A percentile compares a stretch with the other conserved stretches of the same genome.
phyloP scores from a whole-genome alignment of 2,797 vertebrate genomes.

The Nyctibius grandis region DNA sequence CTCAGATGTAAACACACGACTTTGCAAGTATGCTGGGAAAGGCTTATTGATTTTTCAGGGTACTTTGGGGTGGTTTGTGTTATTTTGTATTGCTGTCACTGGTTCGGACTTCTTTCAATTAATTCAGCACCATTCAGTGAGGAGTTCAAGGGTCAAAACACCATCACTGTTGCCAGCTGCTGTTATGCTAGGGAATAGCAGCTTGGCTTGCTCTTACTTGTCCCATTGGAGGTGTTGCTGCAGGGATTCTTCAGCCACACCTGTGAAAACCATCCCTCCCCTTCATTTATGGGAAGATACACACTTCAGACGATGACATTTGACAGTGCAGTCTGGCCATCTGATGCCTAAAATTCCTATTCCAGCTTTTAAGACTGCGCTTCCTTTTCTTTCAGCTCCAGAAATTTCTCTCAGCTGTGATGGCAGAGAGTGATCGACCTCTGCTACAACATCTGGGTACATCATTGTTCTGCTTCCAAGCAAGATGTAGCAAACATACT shows the following conservation, averaged over 20 bases:
- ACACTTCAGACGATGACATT: rapidly evolving
- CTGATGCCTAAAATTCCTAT: neutral
- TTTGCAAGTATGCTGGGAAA: neutral
- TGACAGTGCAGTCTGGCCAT: neutral
- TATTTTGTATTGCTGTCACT: neutral
- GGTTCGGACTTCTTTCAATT: neutral
- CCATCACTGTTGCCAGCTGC: neutral
- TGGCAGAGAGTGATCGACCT: neutral
- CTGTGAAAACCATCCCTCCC: neutral
- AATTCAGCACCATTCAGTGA: neutral
- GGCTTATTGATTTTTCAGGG: neutral
- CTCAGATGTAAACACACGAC: neutral
- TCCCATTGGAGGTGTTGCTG: neutral
- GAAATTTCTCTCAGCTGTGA: neutral
- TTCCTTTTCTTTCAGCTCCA: neutral
- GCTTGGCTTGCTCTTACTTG: neutral
- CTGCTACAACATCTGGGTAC: neutral
- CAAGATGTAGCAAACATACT: neutral
- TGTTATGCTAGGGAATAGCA: neutral
- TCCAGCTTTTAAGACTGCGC: neutral
- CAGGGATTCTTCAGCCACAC: neutral
- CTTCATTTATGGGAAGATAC: neutral
- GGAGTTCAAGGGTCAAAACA: neutral
- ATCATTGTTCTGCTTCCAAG: neutral
- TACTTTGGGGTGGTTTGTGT: neutral